Evolutionary conservation across 1,140 invertebrate genomes (phyloP).

Genomic region (Lepidotrigona ventralis): DNA sequence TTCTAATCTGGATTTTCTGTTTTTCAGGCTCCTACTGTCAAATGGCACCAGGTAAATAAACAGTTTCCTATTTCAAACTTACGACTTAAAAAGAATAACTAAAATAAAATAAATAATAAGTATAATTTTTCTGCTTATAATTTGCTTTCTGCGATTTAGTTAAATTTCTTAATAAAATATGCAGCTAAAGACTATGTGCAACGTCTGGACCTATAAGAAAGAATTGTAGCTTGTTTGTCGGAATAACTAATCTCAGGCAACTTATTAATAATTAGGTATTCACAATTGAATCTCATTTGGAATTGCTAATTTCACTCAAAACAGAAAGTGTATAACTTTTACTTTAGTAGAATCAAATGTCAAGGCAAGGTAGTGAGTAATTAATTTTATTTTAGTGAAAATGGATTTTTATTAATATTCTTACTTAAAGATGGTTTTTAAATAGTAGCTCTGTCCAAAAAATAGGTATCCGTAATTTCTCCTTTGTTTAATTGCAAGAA

Average conservation of each 20-base stretch:
- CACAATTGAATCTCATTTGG: background rate
- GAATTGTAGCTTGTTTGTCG: constrained; percentile 11
- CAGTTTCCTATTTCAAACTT: background rate
- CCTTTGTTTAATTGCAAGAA: background rate
- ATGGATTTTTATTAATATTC: background rate
- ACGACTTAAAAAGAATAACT: background rate
- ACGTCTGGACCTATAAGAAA: background rate
- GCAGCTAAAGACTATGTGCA: no score
- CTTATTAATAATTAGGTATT: background rate
- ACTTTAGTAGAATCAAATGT: background rate
- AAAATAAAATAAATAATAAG: constrained; percentile 24
- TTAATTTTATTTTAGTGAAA: background rate
- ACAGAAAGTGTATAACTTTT: background rate
- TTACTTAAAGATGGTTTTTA: background rate
- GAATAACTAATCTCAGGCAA: constrained; percentile 5
- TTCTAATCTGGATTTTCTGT: constrained; percentile 37
- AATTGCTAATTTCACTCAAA: background rate
- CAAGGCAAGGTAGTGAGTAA: no score
- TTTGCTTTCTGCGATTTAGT: background rate
- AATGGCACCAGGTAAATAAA: constrained; percentile 75
- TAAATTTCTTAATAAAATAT: background rate
- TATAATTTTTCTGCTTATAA: background rate
- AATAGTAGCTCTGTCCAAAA: background rate
- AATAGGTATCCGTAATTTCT: background rate
- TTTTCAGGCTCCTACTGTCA: constrained; percentile 76